Conservation (phyloP, 1,140 invertebrate species). For the Pentalonia nigronervosa region DNA sequence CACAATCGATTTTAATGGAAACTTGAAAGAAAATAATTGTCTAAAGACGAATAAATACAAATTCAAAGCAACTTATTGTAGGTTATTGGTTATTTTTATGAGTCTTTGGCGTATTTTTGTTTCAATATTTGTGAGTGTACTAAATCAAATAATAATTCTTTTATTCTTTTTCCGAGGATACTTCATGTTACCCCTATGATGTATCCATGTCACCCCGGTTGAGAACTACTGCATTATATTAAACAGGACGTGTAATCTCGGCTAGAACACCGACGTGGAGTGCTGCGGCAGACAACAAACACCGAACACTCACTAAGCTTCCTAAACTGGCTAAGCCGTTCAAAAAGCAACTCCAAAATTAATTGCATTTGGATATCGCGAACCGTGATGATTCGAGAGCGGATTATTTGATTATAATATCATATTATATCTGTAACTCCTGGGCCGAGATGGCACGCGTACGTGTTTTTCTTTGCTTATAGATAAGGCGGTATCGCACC, state of each 20-base stretch:
- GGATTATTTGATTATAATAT: slow-evolving; percentile 35
- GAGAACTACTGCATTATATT: neutral
- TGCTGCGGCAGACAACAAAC: neutral
- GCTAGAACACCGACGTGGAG: neutral
- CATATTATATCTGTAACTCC: neutral
- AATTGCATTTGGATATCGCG: neutral
- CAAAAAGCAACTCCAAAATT: slow-evolving; percentile 14
- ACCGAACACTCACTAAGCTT: neutral
- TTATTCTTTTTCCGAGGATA: too few species aligned
- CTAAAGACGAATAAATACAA: too few species aligned
- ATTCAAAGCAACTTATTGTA: too few species aligned
- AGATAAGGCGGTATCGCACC: slow-evolving; percentile 3
- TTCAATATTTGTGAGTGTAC: too few species aligned
- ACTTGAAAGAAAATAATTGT: too few species aligned
- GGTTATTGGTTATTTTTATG: too few species aligned
- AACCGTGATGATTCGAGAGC: slow-evolving; percentile 18
- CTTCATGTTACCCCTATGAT: too few species aligned
- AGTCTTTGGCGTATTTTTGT: too few species aligned
- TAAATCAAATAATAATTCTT: too few species aligned
- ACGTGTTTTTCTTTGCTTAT: neutral
- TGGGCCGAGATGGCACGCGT: too few species aligned
- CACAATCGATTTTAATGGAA: too few species aligned
- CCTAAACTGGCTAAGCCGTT: slow-evolving; percentile 31
- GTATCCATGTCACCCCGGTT: too few species aligned
- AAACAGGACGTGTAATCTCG: neutral